Conservation (phyloP, 2,888 invertebrate genomes). For the Pollenia amentaria region DNA sequence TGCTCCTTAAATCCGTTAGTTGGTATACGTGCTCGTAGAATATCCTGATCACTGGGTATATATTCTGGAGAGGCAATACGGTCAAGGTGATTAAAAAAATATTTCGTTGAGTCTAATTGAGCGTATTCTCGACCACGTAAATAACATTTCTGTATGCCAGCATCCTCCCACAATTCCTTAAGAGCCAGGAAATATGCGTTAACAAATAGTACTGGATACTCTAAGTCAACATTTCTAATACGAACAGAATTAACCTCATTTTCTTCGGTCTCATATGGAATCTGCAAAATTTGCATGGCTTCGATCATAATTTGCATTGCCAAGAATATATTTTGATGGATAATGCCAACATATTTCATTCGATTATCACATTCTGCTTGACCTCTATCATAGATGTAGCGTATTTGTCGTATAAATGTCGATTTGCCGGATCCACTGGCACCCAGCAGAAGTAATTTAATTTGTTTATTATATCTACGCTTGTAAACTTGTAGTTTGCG, state of each 20-base stretch:
- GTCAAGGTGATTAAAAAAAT: slow-evolving; percentile 91
- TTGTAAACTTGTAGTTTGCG: slow-evolving; percentile 49
- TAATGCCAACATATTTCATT: slow-evolving; percentile 28
- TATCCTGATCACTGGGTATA: slow-evolving; percentile 66
- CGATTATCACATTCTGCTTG: slow-evolving; percentile 12
- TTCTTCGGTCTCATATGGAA: slow-evolving; percentile 48
- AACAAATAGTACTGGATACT: slow-evolving; percentile 16
- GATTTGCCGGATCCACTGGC: slow-evolving; percentile 66
- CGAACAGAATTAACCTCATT: slow-evolving; percentile 40
- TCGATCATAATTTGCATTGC: slow-evolving; percentile 61
- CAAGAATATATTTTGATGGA: slow-evolving; percentile 52
- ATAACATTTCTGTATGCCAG: slow-evolving; percentile 98
- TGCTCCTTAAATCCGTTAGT: slow-evolving; percentile 48
- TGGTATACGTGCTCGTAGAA: slow-evolving; percentile 53
- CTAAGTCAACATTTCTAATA: slow-evolving; percentile 40
- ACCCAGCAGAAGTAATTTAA: slow-evolving; percentile 61
- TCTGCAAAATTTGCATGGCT: slow-evolving; percentile 51
- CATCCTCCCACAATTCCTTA: slow-evolving; percentile 95
- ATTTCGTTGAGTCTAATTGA: slow-evolving; percentile 99
- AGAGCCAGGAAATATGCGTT: slow-evolving; percentile 88
- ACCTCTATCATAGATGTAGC: slow-evolving; percentile 33
- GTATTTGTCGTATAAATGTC: slow-evolving; percentile 69
- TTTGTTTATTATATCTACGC: slow-evolving; percentile 54
- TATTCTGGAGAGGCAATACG: slow-evolving; percentile 58
- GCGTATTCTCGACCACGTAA: slow-evolving; percentile 98